Base-by-base conservation (phyloP, 2,888 invertebrate species). In the Autographa gamma region DNA sequence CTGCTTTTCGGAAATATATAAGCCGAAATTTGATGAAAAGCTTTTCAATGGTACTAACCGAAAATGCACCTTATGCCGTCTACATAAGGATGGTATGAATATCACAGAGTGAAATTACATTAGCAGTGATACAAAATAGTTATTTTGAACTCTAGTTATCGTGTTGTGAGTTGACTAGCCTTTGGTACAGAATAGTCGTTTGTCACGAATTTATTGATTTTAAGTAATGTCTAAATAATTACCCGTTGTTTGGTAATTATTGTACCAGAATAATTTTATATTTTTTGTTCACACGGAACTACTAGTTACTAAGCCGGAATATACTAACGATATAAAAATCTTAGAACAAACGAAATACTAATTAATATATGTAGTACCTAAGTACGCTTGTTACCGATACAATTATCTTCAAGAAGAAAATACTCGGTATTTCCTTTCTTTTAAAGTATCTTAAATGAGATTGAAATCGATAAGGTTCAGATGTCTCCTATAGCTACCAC, bases 151-250 rank as follows among this genome's bases (percentile, higher is more conserved):
- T 48, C n/a, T n/a, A 48, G n/a, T 48, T 56, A 13, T 11, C 54
- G 54, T 25, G 54, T 56, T 56, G 19, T n/a, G 25, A 25, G 25
- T 25, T 25, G 16, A 48, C 54, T 19, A 19, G 13, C 54, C 16
- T 18, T 2, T 60, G 11, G 38, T 48, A 68, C 25, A 68, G 25
- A 65, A 63, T 48, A 41, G 16, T 14, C 54, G 34, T 75, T 68
- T 66, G 76, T 59, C 79, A 71, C 68, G 76, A 56, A 14, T 58
- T 41, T 79, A 77, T 77, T 71, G 77, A 77, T 77, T 79, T 79
- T 59, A 60, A 11, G 25, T 66, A 59, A 32, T 14, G 62, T 7
- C 9, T 18, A 56, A 56, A 25, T 73, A 66, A 66, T 56, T 14
- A 31, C 43, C 60, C 38, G 69, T 41, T 54, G 19, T 34, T 32